Evolutionary conservation across 2,888 invertebrate genomes (phyloP).

Genomic region (Macaria notata): DNA sequence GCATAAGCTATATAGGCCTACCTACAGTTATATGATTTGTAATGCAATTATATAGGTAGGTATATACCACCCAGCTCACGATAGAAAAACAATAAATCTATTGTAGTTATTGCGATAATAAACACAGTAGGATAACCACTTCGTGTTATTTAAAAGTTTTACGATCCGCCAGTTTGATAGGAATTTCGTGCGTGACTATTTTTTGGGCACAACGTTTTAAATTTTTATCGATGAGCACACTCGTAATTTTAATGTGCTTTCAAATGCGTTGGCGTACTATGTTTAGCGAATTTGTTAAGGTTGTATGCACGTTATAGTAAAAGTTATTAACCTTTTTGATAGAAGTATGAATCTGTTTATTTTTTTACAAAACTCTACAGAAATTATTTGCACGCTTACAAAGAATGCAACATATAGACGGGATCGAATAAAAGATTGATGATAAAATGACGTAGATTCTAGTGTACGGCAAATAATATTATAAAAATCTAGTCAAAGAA

Average conservation of each 20-base stretch:
- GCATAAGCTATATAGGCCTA: slow-evolving; percentile 4
- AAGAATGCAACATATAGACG: too few relatives aligned
- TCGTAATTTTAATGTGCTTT: slow-evolving; percentile 3
- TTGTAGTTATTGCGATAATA: slow-evolving; percentile 13
- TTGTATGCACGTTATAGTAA: not conserved
- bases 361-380: too few relatives aligned
- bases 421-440: too few relatives aligned
- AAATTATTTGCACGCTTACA: too few relatives aligned
- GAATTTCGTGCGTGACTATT: slow-evolving; percentile 22
- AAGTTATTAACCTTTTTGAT: too few relatives aligned
- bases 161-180: slow-evolving; percentile 15
- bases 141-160: slow-evolving; percentile 22
- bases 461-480: too few relatives aligned
- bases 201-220: slow-evolving; percentile 13
- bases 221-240: slow-evolving; percentile 12
- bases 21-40: slow-evolving; percentile 7
- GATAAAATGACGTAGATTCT: too few relatives aligned
- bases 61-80: not conserved
- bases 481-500: too few relatives aligned
- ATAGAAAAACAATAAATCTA: slow-evolving; percentile 15
- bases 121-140: slow-evolving; percentile 18
- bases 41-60: slow-evolving; percentile 10
- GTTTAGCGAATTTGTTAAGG: not conserved
- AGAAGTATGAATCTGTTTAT: too few relatives aligned
- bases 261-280: not conserved